Conservation (phyloP, 2,113 vertebrate genomes). For the Sapayoa aenigma region DNA sequence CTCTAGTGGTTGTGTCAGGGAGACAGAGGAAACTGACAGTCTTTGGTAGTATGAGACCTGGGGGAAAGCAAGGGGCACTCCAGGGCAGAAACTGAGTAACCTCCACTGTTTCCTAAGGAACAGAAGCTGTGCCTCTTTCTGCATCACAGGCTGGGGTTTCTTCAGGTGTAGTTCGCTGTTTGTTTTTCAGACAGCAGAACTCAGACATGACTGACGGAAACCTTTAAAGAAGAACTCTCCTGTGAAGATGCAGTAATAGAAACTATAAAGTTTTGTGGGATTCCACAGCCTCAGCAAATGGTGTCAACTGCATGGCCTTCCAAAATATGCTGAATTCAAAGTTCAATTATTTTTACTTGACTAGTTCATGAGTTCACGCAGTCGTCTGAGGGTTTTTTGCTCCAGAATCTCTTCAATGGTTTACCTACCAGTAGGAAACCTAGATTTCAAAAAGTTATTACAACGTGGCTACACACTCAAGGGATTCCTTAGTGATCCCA, state of each 20-base stretch:
- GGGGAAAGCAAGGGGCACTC: neutral
- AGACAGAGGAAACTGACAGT: neutral
- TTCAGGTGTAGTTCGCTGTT: no score
- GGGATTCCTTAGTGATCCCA: no score
- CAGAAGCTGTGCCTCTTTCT: neutral
- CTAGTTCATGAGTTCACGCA: neutral
- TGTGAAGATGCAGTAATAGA: neutral
- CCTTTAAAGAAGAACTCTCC: neutral
- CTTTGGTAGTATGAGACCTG: neutral
- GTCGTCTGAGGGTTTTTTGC: neutral
- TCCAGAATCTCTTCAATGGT: neutral
- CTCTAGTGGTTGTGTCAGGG: neutral
- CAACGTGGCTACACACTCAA: rapidly evolving
- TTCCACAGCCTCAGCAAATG: neutral
- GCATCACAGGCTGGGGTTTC: rapidly evolving
- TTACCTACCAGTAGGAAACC: neutral
- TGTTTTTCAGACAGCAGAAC: neutral
- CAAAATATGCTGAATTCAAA: neutral
- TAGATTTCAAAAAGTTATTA: neutral
- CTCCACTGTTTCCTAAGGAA: neutral
- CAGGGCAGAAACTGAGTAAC: neutral
- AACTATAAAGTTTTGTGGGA: neutral
- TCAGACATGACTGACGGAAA: neutral
- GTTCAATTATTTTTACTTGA: neutral
- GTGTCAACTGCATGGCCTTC: neutral